Base-by-base conservation (phyloP, 2,888 invertebrate genomes). In the Pinctada fucata region DNA sequence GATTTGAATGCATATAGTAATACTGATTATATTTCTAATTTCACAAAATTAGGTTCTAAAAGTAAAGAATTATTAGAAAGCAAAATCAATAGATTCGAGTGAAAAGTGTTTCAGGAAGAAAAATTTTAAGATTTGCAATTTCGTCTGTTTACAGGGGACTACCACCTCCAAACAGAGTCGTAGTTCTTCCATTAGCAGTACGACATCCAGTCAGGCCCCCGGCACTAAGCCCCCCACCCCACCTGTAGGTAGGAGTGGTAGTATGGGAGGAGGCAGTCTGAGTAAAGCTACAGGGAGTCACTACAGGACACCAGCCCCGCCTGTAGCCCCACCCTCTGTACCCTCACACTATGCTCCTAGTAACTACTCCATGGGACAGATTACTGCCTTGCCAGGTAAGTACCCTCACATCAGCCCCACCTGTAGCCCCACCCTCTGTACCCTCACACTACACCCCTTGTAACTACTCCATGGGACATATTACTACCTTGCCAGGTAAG, bases 211-310 rank as follows among this genome's bases (percentile, higher is more conserved):
- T 5, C 88, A 88, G 58, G 97, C 98, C 0, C 98, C 98, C 1
- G 97, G 97, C 2, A 97, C 97, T 0, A 97, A 97, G 92, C 98
- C 98, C 0, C 98, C 98, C 0, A 98, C 98, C 3, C 98, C 98
- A 52, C 98, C 98, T 10, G 83, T 83, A 66, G 78, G 75, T n/a
- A 75, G 82, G 16, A 77, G 79, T 67, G 76, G 78, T 63, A 70
- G 77, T 47, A 68, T 70, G 3, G 79, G 74, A 63, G 82, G 83
- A 45, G 88, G 88, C 51, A 89, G 89, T 31, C 82, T 90, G 10
- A 86, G 90, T 3, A 84, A 87, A 76, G 82, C 84, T n/a, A 69
- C 77, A 5, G 87, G 89, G 2, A 84, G 87, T 48, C 90, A 90
- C 16, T 89, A 87, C 82, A 87, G 98, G 85, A 97, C 98, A 10